Evolutionary conservation across 2,888 invertebrate species (phyloP).

Genomic region (Melangyna quadrimaculata): DNA sequence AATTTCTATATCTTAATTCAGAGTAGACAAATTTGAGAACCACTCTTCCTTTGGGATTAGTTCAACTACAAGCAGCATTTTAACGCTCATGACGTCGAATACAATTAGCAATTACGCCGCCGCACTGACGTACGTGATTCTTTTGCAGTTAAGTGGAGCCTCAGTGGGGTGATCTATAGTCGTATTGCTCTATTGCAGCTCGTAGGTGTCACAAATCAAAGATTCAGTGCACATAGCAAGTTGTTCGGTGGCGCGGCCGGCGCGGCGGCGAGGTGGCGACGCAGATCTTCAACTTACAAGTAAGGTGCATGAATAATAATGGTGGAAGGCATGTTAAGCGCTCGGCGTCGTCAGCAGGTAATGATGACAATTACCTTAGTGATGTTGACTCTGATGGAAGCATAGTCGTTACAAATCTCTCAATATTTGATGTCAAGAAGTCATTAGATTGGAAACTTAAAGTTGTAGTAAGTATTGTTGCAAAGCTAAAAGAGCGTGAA

Average conservation of each 20-base stretch:
- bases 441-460: constrained; percentile 61
- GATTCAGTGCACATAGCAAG: constrained; percentile 46
- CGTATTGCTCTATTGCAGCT: constrained; percentile 28
- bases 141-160: constrained; percentile 41
- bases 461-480: neutral
- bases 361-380: constrained; percentile 63
- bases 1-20: constrained; percentile 55
- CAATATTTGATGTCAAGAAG: constrained; percentile 70
- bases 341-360: constrained; percentile 41
- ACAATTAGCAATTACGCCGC: constrained; percentile 58
- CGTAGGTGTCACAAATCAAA: constrained; percentile 70
- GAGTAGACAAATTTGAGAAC: constrained; percentile 24
- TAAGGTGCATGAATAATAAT: constrained; percentile 21
- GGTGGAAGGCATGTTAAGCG: constrained; percentile 56
- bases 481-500: constrained; percentile 40
- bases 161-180: constrained; percentile 37
- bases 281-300: constrained; percentile 32
- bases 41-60: constrained; percentile 23
- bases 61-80: constrained; percentile 36
- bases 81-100: constrained; percentile 54
- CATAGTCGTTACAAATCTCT: constrained; percentile 63
- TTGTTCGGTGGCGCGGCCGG: neutral
- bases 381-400: constrained; percentile 66
- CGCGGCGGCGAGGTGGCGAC: neutral
- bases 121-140: constrained; percentile 44